Evolutionary conservation across 2,113 vertebrate species (phyloP).

Genomic region (Anser brachyrhynchus): DNA sequence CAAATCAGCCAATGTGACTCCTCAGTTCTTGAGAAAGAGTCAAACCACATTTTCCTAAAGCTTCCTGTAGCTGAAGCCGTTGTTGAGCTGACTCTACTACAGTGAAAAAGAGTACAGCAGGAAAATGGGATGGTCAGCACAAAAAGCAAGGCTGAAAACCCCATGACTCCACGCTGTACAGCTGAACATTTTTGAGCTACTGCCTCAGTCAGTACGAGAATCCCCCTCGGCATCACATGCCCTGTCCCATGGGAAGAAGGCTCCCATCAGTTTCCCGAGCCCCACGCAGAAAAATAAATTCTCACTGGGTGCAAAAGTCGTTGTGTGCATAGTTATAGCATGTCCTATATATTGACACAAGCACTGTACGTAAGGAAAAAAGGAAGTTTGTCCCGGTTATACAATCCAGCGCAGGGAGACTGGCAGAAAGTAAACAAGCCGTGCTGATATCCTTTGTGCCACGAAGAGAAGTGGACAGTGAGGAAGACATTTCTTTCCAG

Average conservation of each 20-base stretch:
- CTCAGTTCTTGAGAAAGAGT: conserved; percentile 41
- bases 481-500: not conserved
- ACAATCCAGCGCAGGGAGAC: not conserved
- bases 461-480: accelerated
- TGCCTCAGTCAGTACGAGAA: not conserved
- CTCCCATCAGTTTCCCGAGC: not conserved
- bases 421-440: not conserved
- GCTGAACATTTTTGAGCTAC: not conserved
- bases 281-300: not conserved
- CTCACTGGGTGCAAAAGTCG: not conserved
- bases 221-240: not conserved
- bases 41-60: conserved; percentile 49
- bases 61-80: not conserved
- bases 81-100: not conserved
- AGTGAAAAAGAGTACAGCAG: not conserved
- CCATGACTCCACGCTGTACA: not conserved
- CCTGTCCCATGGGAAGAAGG: not conserved
- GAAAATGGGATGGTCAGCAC: not conserved
- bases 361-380: not conserved
- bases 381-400: not conserved
- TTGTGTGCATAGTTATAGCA: not conserved
- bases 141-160: not conserved
- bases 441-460: accelerated
- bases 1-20: conserved; percentile 18
- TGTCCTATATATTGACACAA: not conserved